Evolutionary conservation across 2,888 invertebrate species (phyloP).

Genomic region (Slavum lentiscoides): DNA sequence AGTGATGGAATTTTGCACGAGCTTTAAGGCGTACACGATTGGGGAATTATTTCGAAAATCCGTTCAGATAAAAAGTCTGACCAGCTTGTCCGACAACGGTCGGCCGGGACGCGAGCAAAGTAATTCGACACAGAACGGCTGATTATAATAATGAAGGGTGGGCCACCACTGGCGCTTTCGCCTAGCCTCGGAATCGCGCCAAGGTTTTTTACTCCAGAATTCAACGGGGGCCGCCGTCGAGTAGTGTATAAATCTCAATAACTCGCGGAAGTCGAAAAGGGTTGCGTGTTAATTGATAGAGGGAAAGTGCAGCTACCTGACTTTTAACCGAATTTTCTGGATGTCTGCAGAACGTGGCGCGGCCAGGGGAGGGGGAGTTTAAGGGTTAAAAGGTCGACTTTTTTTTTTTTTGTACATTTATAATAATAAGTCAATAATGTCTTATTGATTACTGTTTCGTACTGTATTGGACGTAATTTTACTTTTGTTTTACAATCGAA

Average conservation of each 20-base stretch:
- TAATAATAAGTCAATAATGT: no score
- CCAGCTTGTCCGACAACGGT: neutral
- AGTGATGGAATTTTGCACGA: constrained; percentile 1
- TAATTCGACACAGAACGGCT: constrained; percentile 12
- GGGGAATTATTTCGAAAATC: neutral
- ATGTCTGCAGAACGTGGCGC: no score
- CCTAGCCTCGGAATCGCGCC: neutral
- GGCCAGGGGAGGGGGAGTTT: no score
- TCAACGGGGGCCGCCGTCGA: no score
- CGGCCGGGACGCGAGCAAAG: neutral
- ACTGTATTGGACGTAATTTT: no score
- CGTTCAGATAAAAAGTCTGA: no score
- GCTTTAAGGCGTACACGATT: neutral
- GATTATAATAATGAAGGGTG: constrained; percentile 27
- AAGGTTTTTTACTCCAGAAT: constrained; percentile 5
- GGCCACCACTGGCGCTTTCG: neutral
- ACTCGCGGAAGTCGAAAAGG: constrained; percentile 4
- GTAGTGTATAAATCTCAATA: neutral
- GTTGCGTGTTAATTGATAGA: neutral
- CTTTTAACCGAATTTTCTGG: no score
- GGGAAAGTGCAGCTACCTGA: no score
- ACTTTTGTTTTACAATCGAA: no score
- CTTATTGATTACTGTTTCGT: no score
- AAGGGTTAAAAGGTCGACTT: no score
- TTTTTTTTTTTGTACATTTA: no score